A percentile compares a stretch with the other conserved stretches of the same genome.
These are phyloP conservation scores for Thymelicus acteon DNA, from an alignment of 2,888 invertebrate species.

Conservation along the genomic window DNA sequence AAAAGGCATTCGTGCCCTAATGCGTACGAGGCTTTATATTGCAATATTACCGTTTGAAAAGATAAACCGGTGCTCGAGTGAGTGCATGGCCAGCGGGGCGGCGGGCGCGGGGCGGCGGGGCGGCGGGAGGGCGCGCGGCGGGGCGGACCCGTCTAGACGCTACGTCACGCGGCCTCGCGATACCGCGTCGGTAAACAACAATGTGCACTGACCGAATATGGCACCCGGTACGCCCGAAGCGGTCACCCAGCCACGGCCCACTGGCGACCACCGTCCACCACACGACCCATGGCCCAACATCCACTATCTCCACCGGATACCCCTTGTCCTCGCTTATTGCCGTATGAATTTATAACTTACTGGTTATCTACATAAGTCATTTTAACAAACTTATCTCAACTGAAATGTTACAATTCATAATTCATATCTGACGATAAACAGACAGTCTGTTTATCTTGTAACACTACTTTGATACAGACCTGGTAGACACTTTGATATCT, in stretches of 20 bases:
- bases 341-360: slow-evolving; percentile 8
- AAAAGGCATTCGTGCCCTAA: slow-evolving; percentile 39
- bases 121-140: slow-evolving; percentile 48
- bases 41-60: slow-evolving; percentile 79
- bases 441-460: background rate
- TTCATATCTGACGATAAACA: slow-evolving; percentile 5
- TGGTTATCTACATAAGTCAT: slow-evolving; percentile 15
- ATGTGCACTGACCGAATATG: slow-evolving; percentile 84
- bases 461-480: background rate
- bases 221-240: slow-evolving; percentile 70
- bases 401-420: slow-evolving; percentile 4
- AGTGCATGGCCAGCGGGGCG: slow-evolving; percentile 66
- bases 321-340: slow-evolving; percentile 22
- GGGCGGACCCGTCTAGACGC: slow-evolving; percentile 79
- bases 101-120: no score
- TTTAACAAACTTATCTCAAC: background rate
- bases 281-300: slow-evolving; percentile 31
- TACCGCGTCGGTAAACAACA: slow-evolving; percentile 85
- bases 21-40: slow-evolving; percentile 57
- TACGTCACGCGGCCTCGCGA: slow-evolving; percentile 86
- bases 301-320: slow-evolving; percentile 34
- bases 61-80: slow-evolving; percentile 81
- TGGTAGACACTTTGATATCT: no score
- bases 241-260: slow-evolving; percentile 62
- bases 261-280: slow-evolving; percentile 36